A percentile compares a stretch with the other conserved stretches of the same genome.
Evolutionary conservation across 2,113 vertebrate genomes (phyloP).

Genomic region (Brachypteracias leptosomus): DNA sequence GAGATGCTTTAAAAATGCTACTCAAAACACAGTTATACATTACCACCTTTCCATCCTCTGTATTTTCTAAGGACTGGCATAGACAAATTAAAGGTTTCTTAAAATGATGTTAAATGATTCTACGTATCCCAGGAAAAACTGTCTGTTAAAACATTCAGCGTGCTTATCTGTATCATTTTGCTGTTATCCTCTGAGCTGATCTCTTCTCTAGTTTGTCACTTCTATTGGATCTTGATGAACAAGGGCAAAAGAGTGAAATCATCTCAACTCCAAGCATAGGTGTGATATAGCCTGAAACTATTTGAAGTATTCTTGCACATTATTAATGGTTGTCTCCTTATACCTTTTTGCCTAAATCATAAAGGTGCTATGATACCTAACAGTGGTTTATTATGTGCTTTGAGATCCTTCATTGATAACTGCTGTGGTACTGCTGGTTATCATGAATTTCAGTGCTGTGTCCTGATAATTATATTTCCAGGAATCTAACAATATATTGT

Average conservation of each 20-base stretch:
- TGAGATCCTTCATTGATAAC: neutral
- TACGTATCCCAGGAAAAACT: neutral
- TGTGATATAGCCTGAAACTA: neutral
- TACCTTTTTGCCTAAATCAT: neutral
- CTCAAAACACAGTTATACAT: neutral
- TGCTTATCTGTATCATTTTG: neutral
- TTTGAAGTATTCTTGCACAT: neutral
- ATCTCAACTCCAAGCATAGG: neutral
- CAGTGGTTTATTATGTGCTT: neutral
- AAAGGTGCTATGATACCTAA: neutral
- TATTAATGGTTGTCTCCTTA: neutral
- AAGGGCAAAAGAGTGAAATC: neutral
- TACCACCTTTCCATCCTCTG: neutral
- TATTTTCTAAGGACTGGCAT: neutral
- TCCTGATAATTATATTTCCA: neutral
- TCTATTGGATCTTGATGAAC: neutral
- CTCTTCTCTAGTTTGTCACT: neutral
- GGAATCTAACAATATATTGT: neutral
- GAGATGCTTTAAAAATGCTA: neutral
- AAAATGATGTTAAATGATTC: neutral
- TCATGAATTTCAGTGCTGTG: rapidly evolving
- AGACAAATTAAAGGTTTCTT: neutral
- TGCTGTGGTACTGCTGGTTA: neutral
- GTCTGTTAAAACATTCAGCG: neutral
- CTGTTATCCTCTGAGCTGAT: neutral